A percentile compares a stretch with the other conserved stretches of the same genome.
These are phyloP conservation scores for Brienomyrus longianalis DNA, from an alignment of 2,113 vertebrate genomes.

Conservation along the genomic window DNA sequence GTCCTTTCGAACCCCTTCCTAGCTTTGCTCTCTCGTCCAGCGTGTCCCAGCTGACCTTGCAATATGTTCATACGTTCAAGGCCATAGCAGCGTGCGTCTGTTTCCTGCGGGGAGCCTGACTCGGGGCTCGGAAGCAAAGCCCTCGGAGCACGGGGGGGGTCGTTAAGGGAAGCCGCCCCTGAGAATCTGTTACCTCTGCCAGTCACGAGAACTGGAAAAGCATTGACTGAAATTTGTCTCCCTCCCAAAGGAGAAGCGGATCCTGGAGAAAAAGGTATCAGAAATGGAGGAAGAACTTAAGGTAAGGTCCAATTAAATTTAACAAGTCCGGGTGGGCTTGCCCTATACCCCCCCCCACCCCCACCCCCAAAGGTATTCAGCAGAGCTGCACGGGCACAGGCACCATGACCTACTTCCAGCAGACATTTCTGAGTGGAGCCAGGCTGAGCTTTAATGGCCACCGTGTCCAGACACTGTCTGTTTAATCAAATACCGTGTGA, in stretches of 20 bases:
- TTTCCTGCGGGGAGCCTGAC: not conserved
- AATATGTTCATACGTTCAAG: not conserved
- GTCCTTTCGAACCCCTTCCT: not conserved
- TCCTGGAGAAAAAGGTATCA: conserved; percentile 85
- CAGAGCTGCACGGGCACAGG: conserved; percentile 26
- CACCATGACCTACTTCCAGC: conserved; percentile 57
- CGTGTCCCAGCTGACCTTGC: not conserved
- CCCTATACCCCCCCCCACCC: conserved; percentile 5
- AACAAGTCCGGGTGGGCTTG: conserved; percentile 10
- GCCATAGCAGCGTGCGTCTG: not conserved
- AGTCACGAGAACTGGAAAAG: not conserved
- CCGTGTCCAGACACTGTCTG: not conserved
- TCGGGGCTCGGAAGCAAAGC: not conserved
- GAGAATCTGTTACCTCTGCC: not conserved
- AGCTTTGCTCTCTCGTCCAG: not conserved
- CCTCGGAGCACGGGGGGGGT: not conserved
- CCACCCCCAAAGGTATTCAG: conserved; percentile 24
- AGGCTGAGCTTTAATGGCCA: not conserved
- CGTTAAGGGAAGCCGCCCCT: not conserved
- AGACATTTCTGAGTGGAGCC: not conserved
- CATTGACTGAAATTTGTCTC: not conserved
- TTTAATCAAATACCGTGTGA: not conserved
- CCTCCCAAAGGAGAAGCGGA: conserved; percentile 75
- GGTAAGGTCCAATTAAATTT: conserved; percentile 57
- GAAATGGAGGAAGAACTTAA: conserved; percentile 96